These are phyloP conservation scores for Pipistrellus pipistrellus DNA, from an alignment of 2,797 vertebrate species.

Conservation along the genomic window DNA sequence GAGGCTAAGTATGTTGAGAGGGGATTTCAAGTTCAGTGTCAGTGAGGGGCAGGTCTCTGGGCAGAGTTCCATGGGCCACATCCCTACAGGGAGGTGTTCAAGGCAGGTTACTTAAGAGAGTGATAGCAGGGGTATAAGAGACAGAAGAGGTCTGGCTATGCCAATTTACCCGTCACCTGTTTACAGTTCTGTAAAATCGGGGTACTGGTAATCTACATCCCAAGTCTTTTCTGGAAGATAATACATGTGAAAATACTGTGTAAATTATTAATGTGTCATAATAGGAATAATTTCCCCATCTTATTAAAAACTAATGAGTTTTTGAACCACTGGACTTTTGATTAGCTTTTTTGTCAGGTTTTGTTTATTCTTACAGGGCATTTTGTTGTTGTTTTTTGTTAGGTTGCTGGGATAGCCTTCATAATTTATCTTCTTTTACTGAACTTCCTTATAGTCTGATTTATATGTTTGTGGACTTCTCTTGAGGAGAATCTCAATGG, in stretches of 20 bases:
- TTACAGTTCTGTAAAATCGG: conserved; percentile 55
- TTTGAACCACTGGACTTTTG: conserved; percentile 71
- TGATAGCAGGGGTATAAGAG: neutral
- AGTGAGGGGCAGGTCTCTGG: neutral
- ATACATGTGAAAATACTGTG: conserved; percentile 65
- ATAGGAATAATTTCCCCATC: conserved; percentile 72
- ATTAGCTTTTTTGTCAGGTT: conserved; percentile 68
- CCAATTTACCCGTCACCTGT: neutral
- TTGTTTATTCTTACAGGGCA: conserved; percentile 70
- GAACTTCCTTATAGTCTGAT: conserved; percentile 15
- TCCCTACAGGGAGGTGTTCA: neutral
- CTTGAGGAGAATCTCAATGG: neutral
- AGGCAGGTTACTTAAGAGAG: neutral
- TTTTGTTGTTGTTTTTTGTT: conserved; percentile 51
- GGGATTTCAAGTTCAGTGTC: neutral
- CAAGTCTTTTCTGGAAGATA: conserved; percentile 55
- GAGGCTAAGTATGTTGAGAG: neutral
- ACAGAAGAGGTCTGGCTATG: neutral
- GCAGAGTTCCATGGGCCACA: neutral
- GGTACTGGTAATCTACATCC: conserved; percentile 27
- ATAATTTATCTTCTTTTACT: conserved; percentile 63
- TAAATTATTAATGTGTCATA: conserved; percentile 77
- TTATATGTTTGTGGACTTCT: conserved; percentile 45
- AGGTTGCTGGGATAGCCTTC: conserved; percentile 46
- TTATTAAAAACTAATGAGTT: conserved; percentile 76